phyloP scores from a whole-genome alignment of 2,888 invertebrate genomes.

The Drosophila rellima region DNA sequence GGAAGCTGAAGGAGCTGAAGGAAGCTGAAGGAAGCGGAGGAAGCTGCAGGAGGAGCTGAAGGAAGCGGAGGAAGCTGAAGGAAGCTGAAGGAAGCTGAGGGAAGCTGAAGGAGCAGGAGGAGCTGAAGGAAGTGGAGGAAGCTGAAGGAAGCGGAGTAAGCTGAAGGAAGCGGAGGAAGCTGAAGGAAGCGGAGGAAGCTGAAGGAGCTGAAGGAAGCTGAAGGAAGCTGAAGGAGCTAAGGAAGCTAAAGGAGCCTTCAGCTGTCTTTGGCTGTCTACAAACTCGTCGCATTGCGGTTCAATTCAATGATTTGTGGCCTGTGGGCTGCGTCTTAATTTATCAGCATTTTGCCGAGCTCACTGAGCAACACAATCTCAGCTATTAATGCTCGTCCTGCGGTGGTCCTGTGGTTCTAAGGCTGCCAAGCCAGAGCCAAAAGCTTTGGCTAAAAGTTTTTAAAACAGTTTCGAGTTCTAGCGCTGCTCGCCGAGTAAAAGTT shows the following conservation, averaged over 20 bases:
- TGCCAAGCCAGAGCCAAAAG: not conserved
- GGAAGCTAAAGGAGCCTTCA: slow-evolving; percentile 17
- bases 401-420: not conserved
- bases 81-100: too few species aligned
- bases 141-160: too few species aligned
- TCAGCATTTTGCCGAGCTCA: slow-evolving; percentile 64
- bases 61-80: too few species aligned
- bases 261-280: slow-evolving; percentile 13
- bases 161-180: too few species aligned
- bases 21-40: too few species aligned
- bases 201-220: slow-evolving; percentile 7
- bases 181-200: too few species aligned
- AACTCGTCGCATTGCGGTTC: slow-evolving; percentile 69
- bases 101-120: too few species aligned
- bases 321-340: slow-evolving; percentile 74
- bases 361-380: slow-evolving; percentile 63
- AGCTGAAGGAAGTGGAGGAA: too few species aligned
- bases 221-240: not conserved
- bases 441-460: slow-evolving; percentile 52
- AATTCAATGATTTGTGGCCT: slow-evolving; percentile 75
- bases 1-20: too few species aligned
- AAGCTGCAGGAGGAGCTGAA: too few species aligned
- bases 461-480: slow-evolving; percentile 55
- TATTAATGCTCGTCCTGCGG: slow-evolving; percentile 29
- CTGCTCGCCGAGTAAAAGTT: slow-evolving; percentile 43